Conservation (phyloP, 2,797 vertebrate genomes). For the Ambastaia sidthimunki region DNA sequence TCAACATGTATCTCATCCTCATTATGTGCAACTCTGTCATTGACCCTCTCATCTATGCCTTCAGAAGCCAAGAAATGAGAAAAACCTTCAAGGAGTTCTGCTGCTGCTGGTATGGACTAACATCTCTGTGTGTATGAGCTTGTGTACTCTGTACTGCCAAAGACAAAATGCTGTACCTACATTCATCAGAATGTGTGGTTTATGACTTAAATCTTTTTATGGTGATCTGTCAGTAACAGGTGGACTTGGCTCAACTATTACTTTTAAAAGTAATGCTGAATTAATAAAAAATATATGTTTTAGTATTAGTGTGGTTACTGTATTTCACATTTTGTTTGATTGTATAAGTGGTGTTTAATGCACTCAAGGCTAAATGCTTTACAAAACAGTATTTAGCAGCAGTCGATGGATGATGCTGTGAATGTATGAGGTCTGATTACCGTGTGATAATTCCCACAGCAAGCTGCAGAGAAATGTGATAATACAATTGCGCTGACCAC, state of each 20-base stretch:
- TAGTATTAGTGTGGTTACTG: neutral
- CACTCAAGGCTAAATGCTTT: neutral
- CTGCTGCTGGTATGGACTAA: conserved; percentile 76
- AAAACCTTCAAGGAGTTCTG: conserved; percentile 89
- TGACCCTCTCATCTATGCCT: conserved; percentile 89
- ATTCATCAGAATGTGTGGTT: neutral
- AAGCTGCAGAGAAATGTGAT: conserved; percentile 19
- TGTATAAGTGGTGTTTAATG: neutral
- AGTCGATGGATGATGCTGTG: neutral
- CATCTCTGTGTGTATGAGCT: conserved; percentile 49
- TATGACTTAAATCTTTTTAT: neutral
- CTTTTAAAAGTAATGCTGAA: neutral
- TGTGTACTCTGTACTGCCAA: neutral
- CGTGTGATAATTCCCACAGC: neutral
- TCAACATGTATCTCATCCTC: conserved; percentile 89
- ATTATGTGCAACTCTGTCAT: conserved; percentile 91
- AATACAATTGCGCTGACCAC: neutral
- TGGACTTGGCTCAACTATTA: neutral
- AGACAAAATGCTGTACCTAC: neutral
- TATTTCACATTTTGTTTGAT: neutral
- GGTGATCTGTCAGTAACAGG: neutral
- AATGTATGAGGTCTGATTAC: neutral
- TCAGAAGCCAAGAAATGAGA: conserved; percentile 87
- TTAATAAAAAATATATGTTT: neutral
- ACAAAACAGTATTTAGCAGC: neutral